Percentiles rank a stretch among this genome's conserved stretches.
Conservation (phyloP, 2,888 invertebrate species). For the Nephrotoma flavescens region DNA sequence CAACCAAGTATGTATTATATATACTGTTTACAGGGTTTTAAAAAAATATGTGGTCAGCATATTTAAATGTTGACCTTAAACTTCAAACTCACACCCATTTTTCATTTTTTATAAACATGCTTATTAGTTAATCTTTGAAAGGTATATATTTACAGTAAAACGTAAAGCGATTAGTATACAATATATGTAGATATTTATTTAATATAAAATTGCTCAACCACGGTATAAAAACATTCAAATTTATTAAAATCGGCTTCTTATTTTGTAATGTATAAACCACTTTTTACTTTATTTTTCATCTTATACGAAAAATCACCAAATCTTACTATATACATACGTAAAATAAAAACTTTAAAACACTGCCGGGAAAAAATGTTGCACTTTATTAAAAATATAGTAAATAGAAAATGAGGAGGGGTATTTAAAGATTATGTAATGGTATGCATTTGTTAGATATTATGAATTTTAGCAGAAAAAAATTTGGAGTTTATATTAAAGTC, state of each 20-base stretch:
- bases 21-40: neutral
- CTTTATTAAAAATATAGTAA: neutral
- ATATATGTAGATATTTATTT: neutral
- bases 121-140: neutral
- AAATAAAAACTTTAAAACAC: neutral
- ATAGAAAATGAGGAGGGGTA: neutral
- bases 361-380: neutral
- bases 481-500: neutral
- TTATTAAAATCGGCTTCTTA: neutral
- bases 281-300: neutral
- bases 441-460: neutral
- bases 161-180: neutral
- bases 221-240: neutral
- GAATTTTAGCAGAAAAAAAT: neutral
- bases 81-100: neutral
- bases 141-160: neutral
- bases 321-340: neutral
- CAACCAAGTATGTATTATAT: neutral
- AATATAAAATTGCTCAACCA: neutral
- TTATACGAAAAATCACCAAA: neutral
- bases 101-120: neutral
- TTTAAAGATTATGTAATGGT: neutral
- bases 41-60: neutral
- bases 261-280: neutral
- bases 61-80: neutral